Conservation (phyloP, 2,113 vertebrate genomes). For the Brevimyrus niger region DNA sequence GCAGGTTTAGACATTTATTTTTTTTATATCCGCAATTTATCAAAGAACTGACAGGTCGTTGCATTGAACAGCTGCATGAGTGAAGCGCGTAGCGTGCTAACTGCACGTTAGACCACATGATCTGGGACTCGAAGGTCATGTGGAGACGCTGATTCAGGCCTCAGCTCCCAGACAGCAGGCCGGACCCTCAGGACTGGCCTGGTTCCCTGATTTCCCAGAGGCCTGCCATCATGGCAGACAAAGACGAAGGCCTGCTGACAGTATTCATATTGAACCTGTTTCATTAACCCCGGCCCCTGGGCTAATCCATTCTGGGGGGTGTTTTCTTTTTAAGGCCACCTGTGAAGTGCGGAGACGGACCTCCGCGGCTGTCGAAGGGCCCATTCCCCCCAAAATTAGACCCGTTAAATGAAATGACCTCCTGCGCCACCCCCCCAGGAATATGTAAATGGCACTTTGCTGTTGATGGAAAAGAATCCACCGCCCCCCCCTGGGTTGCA, state of each 20-base stretch:
- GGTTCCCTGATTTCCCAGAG: background rate
- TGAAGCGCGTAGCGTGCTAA: background rate
- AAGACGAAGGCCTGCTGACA: background rate
- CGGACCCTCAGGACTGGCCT: background rate
- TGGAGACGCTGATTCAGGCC: background rate
- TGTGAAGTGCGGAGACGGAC: background rate
- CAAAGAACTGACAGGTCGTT: background rate
- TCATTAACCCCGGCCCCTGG: conserved; percentile 4
- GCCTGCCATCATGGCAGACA: background rate
- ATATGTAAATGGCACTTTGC: background rate
- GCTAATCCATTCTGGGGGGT: conserved; percentile 1
- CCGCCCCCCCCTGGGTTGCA: background rate
- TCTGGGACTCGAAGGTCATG: background rate
- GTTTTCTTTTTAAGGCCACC: conserved; percentile 13
- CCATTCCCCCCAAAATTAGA: background rate
- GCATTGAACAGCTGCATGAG: background rate
- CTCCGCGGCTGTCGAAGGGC: background rate
- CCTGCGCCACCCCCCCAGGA: background rate
- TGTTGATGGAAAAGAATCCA: background rate
- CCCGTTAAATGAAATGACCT: background rate
- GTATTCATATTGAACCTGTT: conserved; percentile 7
- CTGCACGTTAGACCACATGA: background rate
- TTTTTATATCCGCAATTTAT: background rate
- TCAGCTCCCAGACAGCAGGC: background rate
- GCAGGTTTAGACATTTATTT: background rate